Evolutionary conservation across 2,113 vertebrate species (phyloP), one percentile per base, ranked within the genome.

Genomic region (Toxotes chatareus): DNA sequence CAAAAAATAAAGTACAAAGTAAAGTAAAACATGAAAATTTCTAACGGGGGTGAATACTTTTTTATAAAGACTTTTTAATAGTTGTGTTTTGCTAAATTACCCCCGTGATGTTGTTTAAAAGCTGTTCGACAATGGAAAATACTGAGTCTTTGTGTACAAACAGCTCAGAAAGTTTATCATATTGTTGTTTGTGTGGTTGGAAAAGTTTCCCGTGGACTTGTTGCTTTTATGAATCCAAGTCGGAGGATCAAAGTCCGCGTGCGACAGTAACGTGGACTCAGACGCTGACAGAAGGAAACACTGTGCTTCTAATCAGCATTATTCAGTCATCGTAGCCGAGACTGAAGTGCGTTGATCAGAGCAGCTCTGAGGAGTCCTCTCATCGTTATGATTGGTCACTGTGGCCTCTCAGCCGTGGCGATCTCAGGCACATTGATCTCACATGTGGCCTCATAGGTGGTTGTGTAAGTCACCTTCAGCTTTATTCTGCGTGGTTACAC

Each of bases 381-480:
- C 3, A n/a, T 27, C 14, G 0, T 11, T n/a, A 21, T 5, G 31
- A 71, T 66, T 65, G 80, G 56, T 46, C 10, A 0, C 64, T 4
- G 53, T 14, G 47, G 46, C 10, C 53, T 32, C 64, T 68, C 40
- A 12, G 17, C 40, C 16, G 10, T 1, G 40, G 5, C 7, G 23
- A 27, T 27, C 44, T 23, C n/a, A 0, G 34, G 38, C 34, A n/a
- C 47, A 5, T 1, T 27, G n/a, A 62, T 49, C 63, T 70, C 60
- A 59, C 67, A 59, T 66, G 86, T 40, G 0, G 10, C 21, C 16
- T 13, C 9, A 5, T 7, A 40, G 23, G 7, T 4, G 64, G 55
- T 75, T 75, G 66, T 65, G 55, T 79, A 71, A 80, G 40, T 68
- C 68, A 51, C 63, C 68, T 51, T 55, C 14, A 23, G 0, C 16